Evolutionary conservation across 2,888 invertebrate genomes (phyloP), one percentile per base, ranked within the genome.

Genomic region (Andricus curvator): DNA sequence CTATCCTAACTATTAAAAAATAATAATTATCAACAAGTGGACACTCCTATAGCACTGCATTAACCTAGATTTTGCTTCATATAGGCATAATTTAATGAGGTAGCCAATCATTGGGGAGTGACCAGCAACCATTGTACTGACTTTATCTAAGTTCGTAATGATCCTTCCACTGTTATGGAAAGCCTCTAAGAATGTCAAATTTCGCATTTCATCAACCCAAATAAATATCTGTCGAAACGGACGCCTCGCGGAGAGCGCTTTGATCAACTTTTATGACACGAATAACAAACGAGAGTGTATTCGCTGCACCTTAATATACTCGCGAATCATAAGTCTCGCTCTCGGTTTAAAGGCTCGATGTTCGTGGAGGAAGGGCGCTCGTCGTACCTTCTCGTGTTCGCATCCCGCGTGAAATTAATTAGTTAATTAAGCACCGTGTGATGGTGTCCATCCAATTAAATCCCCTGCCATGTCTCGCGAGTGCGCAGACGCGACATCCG

Each of bases 391-490:
- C 86, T 85, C 48, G 44, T 70, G 68, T 81, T 84, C 81, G 81
- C 86, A 85, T 86, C 87, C 88, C 86, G 89, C 88, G 90, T 88
- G 89, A 91, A 92, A 91, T 91, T 91, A 92, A 92, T 92, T 92
- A 91, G 90, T 91, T 91, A 90, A 91, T 92, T 92, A 91, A 91
- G 88, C 89, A 88, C 86, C 86, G 84, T 85, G 89, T 87, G 85
- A 88, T 87, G 90, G 87, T 89, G 90, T 90, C 90, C 88, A 86
- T 91, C 91, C 91, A 92, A 92, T 92, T 92, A 92, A 92, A 92
- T 90, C 88, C 87, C 84, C 77, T 84, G 80, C 83, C 80, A 81
- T 84, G 85, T 84, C 86, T 85, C 84, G 83, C 84, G 86, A 86
- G 84, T 84, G 86, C 88, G 86, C 88, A 87, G 29, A 70, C 70